Percentiles rank a stretch among this genome's conserved stretches.
These are phyloP conservation scores for Bellardia bayeri DNA, from an alignment of 2,888 invertebrate genomes.

Conservation along the genomic window DNA sequence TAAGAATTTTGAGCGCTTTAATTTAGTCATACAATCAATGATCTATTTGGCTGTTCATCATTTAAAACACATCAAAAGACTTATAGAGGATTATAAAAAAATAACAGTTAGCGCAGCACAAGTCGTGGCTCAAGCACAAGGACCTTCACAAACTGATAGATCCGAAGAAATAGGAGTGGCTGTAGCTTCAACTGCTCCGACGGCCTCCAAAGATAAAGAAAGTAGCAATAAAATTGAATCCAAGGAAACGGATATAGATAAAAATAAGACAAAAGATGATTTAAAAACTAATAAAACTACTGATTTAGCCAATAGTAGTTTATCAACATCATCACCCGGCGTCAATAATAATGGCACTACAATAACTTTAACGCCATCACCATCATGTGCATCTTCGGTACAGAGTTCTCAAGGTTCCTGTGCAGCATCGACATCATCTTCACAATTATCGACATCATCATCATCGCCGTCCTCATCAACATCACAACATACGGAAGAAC, in stretches of 20 bases:
- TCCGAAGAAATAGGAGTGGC: neutral
- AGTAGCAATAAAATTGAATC: conserved; percentile 28
- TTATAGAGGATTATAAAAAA: conserved; percentile 84
- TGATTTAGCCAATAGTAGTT: conserved; percentile 24
- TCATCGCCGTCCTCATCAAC: conserved; percentile 42
- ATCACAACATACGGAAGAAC: conserved; percentile 82
- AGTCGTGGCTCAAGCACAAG: conserved; percentile 46
- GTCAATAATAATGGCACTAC: conserved; percentile 10
- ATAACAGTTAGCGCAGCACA: conserved; percentile 77
- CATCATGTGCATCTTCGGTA: conserved; percentile 50
- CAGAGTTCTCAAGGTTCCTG: conserved; percentile 56
- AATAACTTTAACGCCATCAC: conserved; percentile 36
- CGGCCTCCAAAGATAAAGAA: conserved; percentile 60
- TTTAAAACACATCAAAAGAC: conserved; percentile 89
- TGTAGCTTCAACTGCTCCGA: conserved; percentile 72
- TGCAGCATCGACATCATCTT: conserved; percentile 59
- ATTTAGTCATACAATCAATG: conserved; percentile 94
- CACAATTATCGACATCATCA: conserved; percentile 56
- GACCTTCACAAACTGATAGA: conserved; percentile 38
- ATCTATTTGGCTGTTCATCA: conserved; percentile 93
- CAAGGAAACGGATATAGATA: conserved; percentile 26
- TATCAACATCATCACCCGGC: conserved; percentile 9
- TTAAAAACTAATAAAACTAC: conserved; percentile 26
- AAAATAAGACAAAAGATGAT: conserved; percentile 35
- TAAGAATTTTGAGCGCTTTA: conserved; percentile 96